Conservation (phyloP, 2,113 vertebrate genomes). For the Nestor notabilis region DNA sequence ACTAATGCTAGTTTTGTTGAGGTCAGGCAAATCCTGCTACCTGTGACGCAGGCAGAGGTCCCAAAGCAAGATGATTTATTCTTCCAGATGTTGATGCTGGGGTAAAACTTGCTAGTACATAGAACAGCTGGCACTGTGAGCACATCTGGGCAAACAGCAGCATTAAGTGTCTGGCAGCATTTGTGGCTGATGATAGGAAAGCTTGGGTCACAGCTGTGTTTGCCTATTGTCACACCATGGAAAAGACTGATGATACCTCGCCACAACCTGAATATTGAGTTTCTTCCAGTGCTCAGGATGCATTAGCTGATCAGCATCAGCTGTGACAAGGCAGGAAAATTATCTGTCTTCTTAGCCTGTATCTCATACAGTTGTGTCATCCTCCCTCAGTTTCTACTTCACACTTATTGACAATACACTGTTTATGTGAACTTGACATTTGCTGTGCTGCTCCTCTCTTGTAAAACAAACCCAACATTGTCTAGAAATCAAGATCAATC, state of each 20-base stretch:
- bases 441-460: background rate
- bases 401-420: background rate
- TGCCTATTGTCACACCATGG: background rate
- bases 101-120: background rate
- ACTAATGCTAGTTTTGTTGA: background rate
- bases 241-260: background rate
- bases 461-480: background rate
- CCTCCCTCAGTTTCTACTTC: background rate
- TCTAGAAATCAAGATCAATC: background rate
- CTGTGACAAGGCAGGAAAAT: background rate
- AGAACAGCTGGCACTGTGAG: background rate
- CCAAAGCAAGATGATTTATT: background rate
- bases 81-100: background rate
- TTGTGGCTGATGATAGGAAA: background rate
- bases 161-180: background rate
- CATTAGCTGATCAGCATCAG: background rate
- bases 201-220: background rate
- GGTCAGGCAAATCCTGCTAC: background rate
- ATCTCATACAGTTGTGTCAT: background rate
- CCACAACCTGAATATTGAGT: background rate
- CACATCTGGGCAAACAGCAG: background rate
- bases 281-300: background rate
- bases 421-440: background rate
- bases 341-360: background rate
- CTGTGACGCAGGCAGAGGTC: background rate